phyloP scores from a whole-genome alignment of 2,797 vertebrate genomes.

The Sylvilagus floridanus region DNA sequence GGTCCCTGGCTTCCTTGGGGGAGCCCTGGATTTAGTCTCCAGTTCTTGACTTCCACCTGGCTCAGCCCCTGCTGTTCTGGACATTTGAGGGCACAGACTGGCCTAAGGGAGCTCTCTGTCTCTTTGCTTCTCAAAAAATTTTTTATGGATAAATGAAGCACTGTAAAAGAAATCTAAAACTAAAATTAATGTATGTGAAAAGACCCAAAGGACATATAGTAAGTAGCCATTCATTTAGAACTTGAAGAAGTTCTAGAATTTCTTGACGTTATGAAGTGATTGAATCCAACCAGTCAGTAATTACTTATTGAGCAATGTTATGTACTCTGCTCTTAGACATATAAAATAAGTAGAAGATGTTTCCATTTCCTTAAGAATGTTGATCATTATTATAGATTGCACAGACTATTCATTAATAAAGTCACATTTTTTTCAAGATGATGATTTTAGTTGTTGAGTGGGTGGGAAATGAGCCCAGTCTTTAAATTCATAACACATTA shows the following conservation, averaged over 20 bases:
- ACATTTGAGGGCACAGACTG: no score
- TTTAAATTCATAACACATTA: neutral
- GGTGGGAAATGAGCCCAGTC: neutral
- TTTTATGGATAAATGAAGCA: no score
- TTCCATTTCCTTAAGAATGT: neutral
- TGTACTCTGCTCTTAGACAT: neutral
- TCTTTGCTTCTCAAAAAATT: no score
- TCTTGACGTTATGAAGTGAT: slow-evolving; percentile 11
- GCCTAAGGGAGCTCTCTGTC: no score
- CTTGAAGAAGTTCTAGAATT: neutral
- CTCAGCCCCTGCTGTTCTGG: no score
- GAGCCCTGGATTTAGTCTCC: no score
- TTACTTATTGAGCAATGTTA: slow-evolving; percentile 26
- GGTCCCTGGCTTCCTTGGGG: no score
- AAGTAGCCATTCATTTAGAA: slow-evolving; percentile 22
- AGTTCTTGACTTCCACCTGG: no score
- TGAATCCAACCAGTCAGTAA: slow-evolving; percentile 21
- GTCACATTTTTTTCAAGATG: neutral
- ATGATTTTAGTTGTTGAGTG: slow-evolving; percentile 21
- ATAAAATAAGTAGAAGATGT: neutral
- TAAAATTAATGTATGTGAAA: slow-evolving; percentile 31
- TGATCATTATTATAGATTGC: neutral
- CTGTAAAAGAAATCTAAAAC: slow-evolving; percentile 26
- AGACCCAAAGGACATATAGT: slow-evolving; percentile 25
- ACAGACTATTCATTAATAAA: neutral